Base-by-base conservation (phyloP, 2,888 invertebrate species). In the Aporophyla nigra region DNA sequence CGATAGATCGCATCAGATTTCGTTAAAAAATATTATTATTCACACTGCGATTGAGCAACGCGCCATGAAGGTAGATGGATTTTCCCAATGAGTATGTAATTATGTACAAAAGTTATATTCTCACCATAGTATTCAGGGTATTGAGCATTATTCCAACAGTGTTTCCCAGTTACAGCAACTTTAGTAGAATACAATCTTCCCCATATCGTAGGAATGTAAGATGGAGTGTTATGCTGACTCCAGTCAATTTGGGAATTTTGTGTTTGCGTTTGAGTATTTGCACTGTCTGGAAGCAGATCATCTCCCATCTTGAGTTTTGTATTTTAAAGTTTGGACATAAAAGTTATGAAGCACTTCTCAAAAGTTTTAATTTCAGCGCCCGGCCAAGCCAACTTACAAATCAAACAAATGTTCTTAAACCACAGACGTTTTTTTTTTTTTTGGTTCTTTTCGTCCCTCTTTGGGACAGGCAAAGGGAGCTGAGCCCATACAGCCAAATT, bases 111-210 rank as follows among this genome's bases (percentile, higher is more conserved):
- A 54, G 1, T 53, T 65, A 63, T 53, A 12, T 43, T 76, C 91
- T 92, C 91, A 96, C 97, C 97, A 86, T 92, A 92, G 80, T 96
- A 96, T 86, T 95, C 94, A 6, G 94, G 92, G 75, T 91, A 88
- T 56, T 90, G 88, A 6, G 82, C 80, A 66, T 87, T 91, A 78
- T 89, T 93, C 96, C 96, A 96, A 81, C 93, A 95, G 85, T 92
- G 89, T 85, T 91, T 93, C 24, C 93, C 94, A 73, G 87, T 90
- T 53, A 89, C 58, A 70, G 93, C 90, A n/a, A 91, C 86, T 87
- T 95, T 95, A 0, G 94, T 95, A 0, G 95, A 94, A 87, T 97
- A 97, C 59, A 97, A 90, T 87, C 97, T 93, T 65, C 97, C 97
- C 97, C 97, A 97, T 88, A 96, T 88, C 14, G 90, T 96, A 76